Conservation (phyloP, 2,113 vertebrate genomes). For the Passer montanus region DNA sequence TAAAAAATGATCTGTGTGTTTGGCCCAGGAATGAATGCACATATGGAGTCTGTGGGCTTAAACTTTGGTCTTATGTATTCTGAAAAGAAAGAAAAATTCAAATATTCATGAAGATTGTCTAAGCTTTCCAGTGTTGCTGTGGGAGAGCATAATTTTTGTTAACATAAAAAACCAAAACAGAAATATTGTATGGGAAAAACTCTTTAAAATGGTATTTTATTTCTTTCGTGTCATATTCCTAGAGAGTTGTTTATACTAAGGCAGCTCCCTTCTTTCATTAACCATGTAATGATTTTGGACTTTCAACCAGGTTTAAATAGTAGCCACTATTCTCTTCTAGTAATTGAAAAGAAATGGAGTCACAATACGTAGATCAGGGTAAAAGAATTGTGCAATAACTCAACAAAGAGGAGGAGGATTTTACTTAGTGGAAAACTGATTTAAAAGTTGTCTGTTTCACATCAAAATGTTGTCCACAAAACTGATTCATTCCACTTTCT, state of each 20-base stretch:
- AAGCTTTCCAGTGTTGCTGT: background rate
- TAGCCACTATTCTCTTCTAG: conserved; percentile 1
- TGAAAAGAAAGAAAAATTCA: background rate
- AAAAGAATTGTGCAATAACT: conserved; percentile 44
- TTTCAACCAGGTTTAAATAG: conserved; percentile 46
- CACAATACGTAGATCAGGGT: conserved; percentile 15
- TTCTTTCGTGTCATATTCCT: background rate
- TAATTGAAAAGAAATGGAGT: conserved; percentile 45
- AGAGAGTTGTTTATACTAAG: conserved; percentile 46
- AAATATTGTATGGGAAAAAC: background rate
- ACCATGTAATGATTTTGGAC: conserved; percentile 13
- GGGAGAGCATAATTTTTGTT: background rate
- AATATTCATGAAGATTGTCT: background rate
- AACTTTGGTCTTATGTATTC: background rate
- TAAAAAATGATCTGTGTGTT: background rate
- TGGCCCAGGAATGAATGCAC: background rate
- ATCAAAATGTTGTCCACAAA: conserved; percentile 66
- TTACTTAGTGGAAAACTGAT: conserved; percentile 51
- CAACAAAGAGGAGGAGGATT: conserved; percentile 4
- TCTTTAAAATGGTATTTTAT: background rate
- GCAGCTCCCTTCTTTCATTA: conserved; percentile 21
- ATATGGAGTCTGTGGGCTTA: background rate
- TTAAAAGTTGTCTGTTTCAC: conserved; percentile 66
- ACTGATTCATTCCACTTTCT: conserved; percentile 64
- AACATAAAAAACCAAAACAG: background rate